Evolutionary conservation across 2,113 vertebrate genomes (phyloP).

Genomic region (Cavia aperea): DNA sequence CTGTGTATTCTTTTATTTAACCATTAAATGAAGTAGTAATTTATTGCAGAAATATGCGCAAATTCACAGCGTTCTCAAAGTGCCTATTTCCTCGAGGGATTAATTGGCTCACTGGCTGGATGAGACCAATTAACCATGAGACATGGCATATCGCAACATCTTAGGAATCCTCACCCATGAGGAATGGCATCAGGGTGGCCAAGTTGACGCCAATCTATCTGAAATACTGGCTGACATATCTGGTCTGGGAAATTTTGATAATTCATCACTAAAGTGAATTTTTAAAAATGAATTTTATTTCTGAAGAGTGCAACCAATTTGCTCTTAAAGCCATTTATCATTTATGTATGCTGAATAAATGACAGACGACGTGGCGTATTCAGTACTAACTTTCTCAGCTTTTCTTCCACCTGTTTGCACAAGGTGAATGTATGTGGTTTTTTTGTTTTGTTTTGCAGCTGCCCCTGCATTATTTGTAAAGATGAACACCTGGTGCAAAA

Average conservation of each 20-base stretch:
- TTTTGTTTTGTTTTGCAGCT: not conserved
- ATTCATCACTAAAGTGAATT: not conserved
- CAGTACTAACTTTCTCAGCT: not conserved
- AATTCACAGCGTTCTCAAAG: slow-evolving; percentile 20
- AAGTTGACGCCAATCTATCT: not conserved
- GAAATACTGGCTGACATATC: not conserved
- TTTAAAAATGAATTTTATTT: slow-evolving; percentile 45
- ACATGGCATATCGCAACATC: not conserved
- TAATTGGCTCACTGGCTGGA: slow-evolving; percentile 35
- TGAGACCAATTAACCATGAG: slow-evolving; percentile 23
- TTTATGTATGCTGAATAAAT: slow-evolving; percentile 34
- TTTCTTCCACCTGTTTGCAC: slow-evolving; percentile 6
- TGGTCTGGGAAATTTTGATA: not conserved
- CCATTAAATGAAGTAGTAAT: slow-evolving; percentile 40
- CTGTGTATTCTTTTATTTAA: slow-evolving; percentile 33
- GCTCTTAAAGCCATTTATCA: slow-evolving; percentile 37
- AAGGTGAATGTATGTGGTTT: not conserved
- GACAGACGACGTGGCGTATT: not conserved
- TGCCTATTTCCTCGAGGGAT: slow-evolving; percentile 9
- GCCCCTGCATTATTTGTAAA: not conserved
- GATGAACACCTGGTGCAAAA: not conserved
- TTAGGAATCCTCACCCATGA: not conserved
- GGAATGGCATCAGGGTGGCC: not conserved
- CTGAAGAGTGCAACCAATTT: not conserved
- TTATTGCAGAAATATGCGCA: slow-evolving; percentile 43